These are phyloP conservation scores for Astropecten irregularis DNA, from an alignment of 53 echinoderm and acorn worm genomes.

Conservation along the genomic window DNA sequence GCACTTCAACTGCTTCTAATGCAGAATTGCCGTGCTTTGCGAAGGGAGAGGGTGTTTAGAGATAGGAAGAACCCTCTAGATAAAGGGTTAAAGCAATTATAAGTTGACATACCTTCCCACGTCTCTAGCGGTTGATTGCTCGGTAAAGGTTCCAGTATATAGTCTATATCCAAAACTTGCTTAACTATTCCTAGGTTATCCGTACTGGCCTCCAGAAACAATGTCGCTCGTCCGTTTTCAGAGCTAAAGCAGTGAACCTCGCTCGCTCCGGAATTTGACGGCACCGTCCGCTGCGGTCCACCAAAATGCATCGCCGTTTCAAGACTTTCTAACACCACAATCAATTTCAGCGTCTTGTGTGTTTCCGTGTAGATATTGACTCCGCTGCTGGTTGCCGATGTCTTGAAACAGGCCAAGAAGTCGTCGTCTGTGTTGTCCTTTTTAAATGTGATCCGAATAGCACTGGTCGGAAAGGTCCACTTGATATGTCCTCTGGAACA, in stretches of 20 bases:
- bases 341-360: slow-evolving; percentile 43
- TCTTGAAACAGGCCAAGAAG: slow-evolving; percentile 75
- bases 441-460: slow-evolving; percentile 78
- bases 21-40: too few species aligned
- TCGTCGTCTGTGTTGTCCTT: slow-evolving; percentile 63
- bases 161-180: slow-evolving; percentile 67
- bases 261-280: slow-evolving; percentile 46
- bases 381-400: slow-evolving; percentile 63
- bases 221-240: slow-evolving; percentile 72
- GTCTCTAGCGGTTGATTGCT: slow-evolving; percentile 18
- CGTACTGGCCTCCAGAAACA: slow-evolving; percentile 74
- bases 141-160: slow-evolving; percentile 74
- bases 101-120: slow-evolving; percentile 49
- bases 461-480: slow-evolving; percentile 74
- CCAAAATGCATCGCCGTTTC: not conserved
- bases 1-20: too few species aligned
- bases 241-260: slow-evolving; percentile 82
- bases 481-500: slow-evolving; percentile 71
- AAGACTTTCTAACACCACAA: slow-evolving; percentile 48
- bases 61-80: too few species aligned
- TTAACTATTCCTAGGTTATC: slow-evolving; percentile 60
- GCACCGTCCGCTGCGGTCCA: slow-evolving; percentile 22
- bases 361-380: slow-evolving; percentile 79
- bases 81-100: too few species aligned
- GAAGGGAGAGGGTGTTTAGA: too few species aligned